These are phyloP conservation scores for Plectus sambesii DNA, from an alignment of 1,140 invertebrate species.

Conservation along the genomic window DNA sequence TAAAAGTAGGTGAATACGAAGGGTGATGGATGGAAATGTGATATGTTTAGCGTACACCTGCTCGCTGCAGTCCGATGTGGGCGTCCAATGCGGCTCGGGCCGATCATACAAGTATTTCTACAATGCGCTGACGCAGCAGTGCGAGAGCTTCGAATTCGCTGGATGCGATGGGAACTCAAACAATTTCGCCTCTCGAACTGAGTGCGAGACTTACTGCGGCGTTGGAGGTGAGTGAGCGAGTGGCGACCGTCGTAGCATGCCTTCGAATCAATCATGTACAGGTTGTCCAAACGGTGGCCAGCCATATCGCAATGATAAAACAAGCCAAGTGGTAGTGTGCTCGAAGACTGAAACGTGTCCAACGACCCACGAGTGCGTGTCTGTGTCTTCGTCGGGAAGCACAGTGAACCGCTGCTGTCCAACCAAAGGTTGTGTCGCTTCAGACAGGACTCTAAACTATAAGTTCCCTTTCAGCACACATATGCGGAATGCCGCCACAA, in stretches of 20 bases:
- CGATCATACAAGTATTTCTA: not conserved
- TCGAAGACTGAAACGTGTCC: constrained; percentile 29
- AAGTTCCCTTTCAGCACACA: constrained; percentile 37
- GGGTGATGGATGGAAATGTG: constrained; percentile 4
- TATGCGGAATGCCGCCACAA: constrained; percentile 38
- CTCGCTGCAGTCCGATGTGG: no score
- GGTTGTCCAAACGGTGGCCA: constrained; percentile 43
- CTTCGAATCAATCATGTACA: constrained; percentile 5
- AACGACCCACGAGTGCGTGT: constrained; percentile 35
- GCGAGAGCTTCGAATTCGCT: constrained; percentile 34
- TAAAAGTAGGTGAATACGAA: constrained; percentile 15
- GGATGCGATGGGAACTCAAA: constrained; percentile 29
- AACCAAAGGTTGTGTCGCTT: constrained; percentile 36
- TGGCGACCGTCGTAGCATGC: constrained; percentile 3
- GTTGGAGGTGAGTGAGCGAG: constrained; percentile 23
- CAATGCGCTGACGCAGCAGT: constrained; percentile 3
- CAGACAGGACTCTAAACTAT: no score
- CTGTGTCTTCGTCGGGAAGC: constrained; percentile 35
- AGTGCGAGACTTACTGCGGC: constrained; percentile 32
- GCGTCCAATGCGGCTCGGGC: no score
- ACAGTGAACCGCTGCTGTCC: constrained; percentile 39
- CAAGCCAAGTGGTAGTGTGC: constrained; percentile 36
- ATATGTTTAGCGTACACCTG: no score
- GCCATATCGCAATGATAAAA: constrained; percentile 30
- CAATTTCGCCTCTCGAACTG: constrained; percentile 2